Base-by-base conservation (phyloP, 1,140 invertebrate species). In the Goniozus legneri region DNA sequence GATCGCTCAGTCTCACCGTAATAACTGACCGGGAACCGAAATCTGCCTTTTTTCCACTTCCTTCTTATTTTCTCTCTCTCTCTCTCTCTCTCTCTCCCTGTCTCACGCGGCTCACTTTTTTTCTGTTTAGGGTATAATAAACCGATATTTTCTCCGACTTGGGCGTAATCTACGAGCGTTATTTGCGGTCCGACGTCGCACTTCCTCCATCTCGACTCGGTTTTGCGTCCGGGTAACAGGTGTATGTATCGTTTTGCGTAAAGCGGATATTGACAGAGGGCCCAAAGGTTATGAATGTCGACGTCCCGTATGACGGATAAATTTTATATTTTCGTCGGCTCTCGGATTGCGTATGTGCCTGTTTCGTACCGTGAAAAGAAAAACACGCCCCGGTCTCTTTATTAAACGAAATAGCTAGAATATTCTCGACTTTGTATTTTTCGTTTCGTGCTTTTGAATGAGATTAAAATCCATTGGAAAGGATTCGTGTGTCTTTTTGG, bases 1-100 rank as follows among this genome's bases (percentile, higher is more conserved):
- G 60, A 68, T 68, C 64, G 65, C 61, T 68, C 65, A 68, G 64
- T 57, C 52, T 45, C 44, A 52, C n/a, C 48, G 58, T 59, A 65
- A 65, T 68, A 68, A 65, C 65, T 67, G 61, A 60, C 62, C 65
- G n/a, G n/a, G n/a, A 39, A 40, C 51, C 51, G 56, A n/a, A n/a
- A 58, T 62, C 46, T 48, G 45, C 42, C 42, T 14, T 15, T 34
- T n/a, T n/a, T n/a, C n/a, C n/a, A n/a, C n/a, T n/a, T n/a, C n/a
- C n/a, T n/a, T n/a, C n/a, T n/a, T n/a, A n/a, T n/a, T n/a, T n/a
- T n/a, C 7, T 41, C 16, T 41, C 12, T 43, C 41, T 43, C 41
- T 43, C 24, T 31, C 3, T n/a, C n/a, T n/a, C n/a, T n/a, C n/a
- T n/a, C n/a, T n/a, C n/a, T n/a, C n/a, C n/a, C n/a, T n/a, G n/a